Conservation (phyloP, 2,113 vertebrate species). For the Thermophis baileyi region DNA sequence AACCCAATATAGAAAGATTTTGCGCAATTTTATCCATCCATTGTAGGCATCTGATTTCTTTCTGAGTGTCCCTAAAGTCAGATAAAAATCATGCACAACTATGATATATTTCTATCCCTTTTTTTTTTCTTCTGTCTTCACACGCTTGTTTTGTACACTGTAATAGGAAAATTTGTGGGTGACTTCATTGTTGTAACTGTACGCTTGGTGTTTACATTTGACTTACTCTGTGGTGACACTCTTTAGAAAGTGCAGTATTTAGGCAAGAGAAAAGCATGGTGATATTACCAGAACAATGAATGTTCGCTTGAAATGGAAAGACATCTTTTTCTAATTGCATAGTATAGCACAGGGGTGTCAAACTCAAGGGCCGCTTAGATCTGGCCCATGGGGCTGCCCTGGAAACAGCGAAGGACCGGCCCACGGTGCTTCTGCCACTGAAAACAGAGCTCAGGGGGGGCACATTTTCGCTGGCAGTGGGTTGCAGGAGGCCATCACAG, state of each 20-base stretch:
- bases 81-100: not conserved
- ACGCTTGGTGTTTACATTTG: not conserved
- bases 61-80: not conserved
- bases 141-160: not conserved
- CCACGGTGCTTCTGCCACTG: too few species aligned
- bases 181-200: not conserved
- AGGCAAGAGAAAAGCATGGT: not conserved
- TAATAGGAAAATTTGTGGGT: not conserved
- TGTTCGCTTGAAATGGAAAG: not conserved
- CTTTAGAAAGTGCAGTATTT: not conserved
- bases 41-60: not conserved
- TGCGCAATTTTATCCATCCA: not conserved
- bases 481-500: too few species aligned
- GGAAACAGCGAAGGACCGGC: too few species aligned
- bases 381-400: too few species aligned
- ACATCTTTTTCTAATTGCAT: not conserved
- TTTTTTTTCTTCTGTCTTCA: not conserved
- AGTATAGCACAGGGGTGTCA: not conserved
- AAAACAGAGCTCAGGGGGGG: too few species aligned
- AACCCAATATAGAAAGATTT: not conserved
- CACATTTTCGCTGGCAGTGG: too few species aligned
- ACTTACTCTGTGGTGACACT: not conserved
- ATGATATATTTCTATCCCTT: not conserved
- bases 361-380: too few species aligned
- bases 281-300: too few species aligned